These are phyloP conservation scores for Lamprotornis superbus DNA, from an alignment of 2,113 vertebrate species.

Conservation along the genomic window DNA sequence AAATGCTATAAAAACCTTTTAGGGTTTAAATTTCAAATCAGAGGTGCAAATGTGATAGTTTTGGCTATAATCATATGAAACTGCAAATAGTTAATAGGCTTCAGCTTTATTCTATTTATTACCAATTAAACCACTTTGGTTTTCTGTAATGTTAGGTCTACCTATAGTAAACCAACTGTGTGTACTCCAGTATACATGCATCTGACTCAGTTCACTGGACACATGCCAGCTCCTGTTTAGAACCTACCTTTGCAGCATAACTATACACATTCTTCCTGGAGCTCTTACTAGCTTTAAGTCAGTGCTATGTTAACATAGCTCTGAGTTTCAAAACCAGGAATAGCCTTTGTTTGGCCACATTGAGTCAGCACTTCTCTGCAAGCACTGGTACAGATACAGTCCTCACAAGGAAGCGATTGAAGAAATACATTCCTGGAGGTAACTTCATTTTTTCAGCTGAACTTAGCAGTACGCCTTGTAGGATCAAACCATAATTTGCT, in stretches of 20 bases:
- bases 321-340: neutral
- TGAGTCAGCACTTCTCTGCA: neutral
- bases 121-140: neutral
- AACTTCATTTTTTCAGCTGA: neutral
- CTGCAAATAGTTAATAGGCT: neutral
- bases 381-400: neutral
- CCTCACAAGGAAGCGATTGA: neutral
- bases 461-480: neutral
- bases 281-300: neutral
- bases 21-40: neutral
- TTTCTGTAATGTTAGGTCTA: neutral
- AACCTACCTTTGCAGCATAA: neutral
- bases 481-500: neutral
- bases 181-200: neutral
- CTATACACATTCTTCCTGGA: neutral
- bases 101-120: neutral
- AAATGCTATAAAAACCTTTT: neutral
- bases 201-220: neutral
- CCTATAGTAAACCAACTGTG: rapidly evolving
- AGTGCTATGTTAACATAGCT: neutral
- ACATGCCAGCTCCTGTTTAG: neutral
- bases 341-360: neutral
- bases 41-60: neutral
- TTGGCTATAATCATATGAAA: neutral
- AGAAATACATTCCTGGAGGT: neutral